phyloP scores from a whole-genome alignment of 2,113 vertebrate species.

The Malurus cyaneus region DNA sequence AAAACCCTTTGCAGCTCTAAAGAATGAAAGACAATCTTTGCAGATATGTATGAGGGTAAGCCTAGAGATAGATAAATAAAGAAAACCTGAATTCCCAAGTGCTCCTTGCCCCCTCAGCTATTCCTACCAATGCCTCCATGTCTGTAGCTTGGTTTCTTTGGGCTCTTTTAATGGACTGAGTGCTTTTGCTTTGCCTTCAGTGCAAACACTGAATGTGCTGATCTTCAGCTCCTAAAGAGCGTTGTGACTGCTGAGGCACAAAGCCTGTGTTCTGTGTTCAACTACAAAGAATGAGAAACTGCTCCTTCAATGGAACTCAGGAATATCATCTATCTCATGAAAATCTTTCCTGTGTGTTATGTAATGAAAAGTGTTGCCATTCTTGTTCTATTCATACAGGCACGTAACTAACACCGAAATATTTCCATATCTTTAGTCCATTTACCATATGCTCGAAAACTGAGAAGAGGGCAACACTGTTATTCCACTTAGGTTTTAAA shows the following conservation, averaged over 20 bases:
- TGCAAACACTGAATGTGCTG: not conserved
- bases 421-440: not conserved
- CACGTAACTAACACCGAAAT: not conserved
- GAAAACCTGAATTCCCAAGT: not conserved
- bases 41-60: not conserved
- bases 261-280: not conserved
- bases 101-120: not conserved
- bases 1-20: not conserved
- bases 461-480: not conserved
- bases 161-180: not conserved
- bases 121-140: not conserved
- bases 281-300: not conserved
- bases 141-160: not conserved
- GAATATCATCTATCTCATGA: not conserved
- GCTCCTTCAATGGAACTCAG: not conserved
- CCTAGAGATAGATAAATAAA: not conserved
- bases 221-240: not conserved
- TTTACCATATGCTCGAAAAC: not conserved
- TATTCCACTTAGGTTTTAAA: not conserved
- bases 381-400: not conserved
- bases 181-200: not conserved
- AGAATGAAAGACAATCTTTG: not conserved
- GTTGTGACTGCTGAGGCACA: not conserved
- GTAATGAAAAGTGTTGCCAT: not conserved
- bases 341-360: not conserved